Evolutionary conservation across 2,888 invertebrate species (phyloP).

Genomic region (Drosophila flavopinicola): DNA sequence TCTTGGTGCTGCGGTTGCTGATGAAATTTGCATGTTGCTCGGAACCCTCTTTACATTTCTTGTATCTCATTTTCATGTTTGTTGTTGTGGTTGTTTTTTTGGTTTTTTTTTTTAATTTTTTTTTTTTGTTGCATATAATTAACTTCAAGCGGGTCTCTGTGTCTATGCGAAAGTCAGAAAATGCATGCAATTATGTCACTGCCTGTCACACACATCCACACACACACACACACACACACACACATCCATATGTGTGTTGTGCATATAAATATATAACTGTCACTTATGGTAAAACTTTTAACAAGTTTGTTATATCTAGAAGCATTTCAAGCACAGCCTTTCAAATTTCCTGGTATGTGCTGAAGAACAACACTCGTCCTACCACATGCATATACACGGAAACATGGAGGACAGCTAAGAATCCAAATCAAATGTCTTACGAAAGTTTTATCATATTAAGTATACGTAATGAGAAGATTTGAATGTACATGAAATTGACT

Average conservation of each 20-base stretch:
- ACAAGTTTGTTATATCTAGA: constrained; percentile 33
- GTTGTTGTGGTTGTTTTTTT: constrained; percentile 11
- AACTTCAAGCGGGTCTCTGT: constrained; percentile 69
- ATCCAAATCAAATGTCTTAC: no score
- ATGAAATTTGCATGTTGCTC: constrained; percentile 68
- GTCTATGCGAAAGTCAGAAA: constrained; percentile 46
- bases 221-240: neutral
- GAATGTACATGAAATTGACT: no score
- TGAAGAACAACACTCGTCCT: constrained; percentile 27
- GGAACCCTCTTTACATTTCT: constrained; percentile 34
- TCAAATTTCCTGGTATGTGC: constrained; percentile 35
- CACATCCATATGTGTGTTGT: neutral
- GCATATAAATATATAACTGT: constrained; percentile 12
- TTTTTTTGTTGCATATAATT: constrained; percentile 68
- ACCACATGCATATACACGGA: constrained; percentile 8
- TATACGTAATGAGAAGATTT: no score
- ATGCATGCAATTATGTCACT: constrained; percentile 59
- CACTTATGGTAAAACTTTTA: constrained; percentile 24
- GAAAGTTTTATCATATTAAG: no score
- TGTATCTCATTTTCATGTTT: constrained; percentile 39
- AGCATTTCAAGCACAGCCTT: constrained; percentile 32
- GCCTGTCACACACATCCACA: constrained; percentile 9
- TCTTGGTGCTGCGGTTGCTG: constrained; percentile 22
- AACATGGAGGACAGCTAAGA: neutral
- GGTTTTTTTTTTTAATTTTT: constrained; percentile 3